phyloP scores from a whole-genome alignment of 2,113 vertebrate species.

The Heptranchias perlo region DNA sequence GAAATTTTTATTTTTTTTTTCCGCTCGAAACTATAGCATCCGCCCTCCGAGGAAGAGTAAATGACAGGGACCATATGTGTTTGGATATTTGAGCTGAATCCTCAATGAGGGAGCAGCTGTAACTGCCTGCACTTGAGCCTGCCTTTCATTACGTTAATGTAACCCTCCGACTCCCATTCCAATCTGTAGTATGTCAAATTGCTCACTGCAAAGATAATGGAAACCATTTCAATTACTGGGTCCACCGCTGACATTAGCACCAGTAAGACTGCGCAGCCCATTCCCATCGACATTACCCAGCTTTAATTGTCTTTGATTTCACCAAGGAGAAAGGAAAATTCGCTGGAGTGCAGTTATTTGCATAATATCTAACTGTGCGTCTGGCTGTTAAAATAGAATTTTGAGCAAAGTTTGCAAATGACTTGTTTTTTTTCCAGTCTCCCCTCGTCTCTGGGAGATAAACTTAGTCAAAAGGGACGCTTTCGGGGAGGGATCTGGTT shows the following conservation, averaged over 20 bases:
- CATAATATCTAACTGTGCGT: conserved; percentile 10
- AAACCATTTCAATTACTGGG: conserved; percentile 33
- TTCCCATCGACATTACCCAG: conserved; percentile 26
- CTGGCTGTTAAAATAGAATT: neutral
- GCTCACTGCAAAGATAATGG: conserved; percentile 27
- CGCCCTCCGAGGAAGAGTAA: conserved; percentile 52
- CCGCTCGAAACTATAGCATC: conserved; percentile 51
- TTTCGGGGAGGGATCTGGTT: neutral
- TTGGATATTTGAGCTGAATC: conserved; percentile 43
- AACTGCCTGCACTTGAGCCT: conserved; percentile 60
- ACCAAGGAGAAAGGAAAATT: neutral
- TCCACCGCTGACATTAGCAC: conserved; percentile 34
- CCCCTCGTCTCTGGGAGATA: neutral
- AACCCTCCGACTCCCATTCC: conserved; percentile 33
- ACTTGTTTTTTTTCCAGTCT: neutral
- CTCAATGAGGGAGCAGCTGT: conserved; percentile 53
- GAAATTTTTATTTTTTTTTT: conserved; percentile 32
- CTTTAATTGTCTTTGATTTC: neutral
- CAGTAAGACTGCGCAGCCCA: neutral
- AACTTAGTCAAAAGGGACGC: neutral
- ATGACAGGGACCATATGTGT: conserved; percentile 59
- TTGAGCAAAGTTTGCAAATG: neutral
- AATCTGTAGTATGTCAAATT: conserved; percentile 27
- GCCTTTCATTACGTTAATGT: conserved; percentile 56
- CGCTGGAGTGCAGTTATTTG: neutral